These are phyloP conservation scores for Nerophis ophidion DNA, from an alignment of 2,113 vertebrate species.

Conservation along the genomic window DNA sequence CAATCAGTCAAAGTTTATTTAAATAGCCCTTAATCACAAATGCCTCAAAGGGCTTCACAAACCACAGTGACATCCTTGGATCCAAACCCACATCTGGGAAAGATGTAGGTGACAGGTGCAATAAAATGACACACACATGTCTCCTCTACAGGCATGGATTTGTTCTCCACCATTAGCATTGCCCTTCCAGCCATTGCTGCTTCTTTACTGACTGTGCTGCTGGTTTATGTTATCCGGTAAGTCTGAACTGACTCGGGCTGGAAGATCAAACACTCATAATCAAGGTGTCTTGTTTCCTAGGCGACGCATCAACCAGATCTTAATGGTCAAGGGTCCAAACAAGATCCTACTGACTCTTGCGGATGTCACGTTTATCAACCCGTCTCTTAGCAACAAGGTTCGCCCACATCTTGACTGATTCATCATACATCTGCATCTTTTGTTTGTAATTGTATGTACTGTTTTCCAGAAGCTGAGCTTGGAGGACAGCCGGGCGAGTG, in stretches of 20 bases:
- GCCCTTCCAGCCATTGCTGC: slow-evolving; percentile 34
- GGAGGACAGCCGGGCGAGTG: slow-evolving; percentile 64
- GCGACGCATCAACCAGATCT: slow-evolving; percentile 65
- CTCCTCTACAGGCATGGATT: slow-evolving; percentile 64
- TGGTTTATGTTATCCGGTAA: slow-evolving; percentile 70
- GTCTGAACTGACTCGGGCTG: not conserved
- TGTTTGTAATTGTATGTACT: not conserved
- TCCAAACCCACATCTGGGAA: too few relatives aligned
- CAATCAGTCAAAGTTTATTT: too few relatives aligned
- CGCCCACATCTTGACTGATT: not conserved
- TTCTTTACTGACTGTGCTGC: slow-evolving; percentile 21
- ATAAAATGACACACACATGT: not conserved
- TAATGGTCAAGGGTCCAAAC: slow-evolving; percentile 67
- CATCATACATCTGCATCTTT: too few relatives aligned
- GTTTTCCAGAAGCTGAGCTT: slow-evolving; percentile 66
- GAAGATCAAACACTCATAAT: not conserved
- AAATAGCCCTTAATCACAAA: too few relatives aligned
- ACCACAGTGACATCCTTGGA: too few relatives aligned
- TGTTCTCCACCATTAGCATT: slow-evolving; percentile 51
- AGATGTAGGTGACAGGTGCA: too few relatives aligned
- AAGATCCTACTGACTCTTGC: slow-evolving; percentile 71
- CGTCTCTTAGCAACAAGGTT: slow-evolving; percentile 76
- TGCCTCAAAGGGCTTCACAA: too few relatives aligned
- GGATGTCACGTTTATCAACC: slow-evolving; percentile 77
- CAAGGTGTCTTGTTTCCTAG: slow-evolving; percentile 34